Evolutionary conservation across 1,140 invertebrate genomes (phyloP), one percentile per base, ranked within the genome.

Genomic region (Diploscapter pachys): DNA sequence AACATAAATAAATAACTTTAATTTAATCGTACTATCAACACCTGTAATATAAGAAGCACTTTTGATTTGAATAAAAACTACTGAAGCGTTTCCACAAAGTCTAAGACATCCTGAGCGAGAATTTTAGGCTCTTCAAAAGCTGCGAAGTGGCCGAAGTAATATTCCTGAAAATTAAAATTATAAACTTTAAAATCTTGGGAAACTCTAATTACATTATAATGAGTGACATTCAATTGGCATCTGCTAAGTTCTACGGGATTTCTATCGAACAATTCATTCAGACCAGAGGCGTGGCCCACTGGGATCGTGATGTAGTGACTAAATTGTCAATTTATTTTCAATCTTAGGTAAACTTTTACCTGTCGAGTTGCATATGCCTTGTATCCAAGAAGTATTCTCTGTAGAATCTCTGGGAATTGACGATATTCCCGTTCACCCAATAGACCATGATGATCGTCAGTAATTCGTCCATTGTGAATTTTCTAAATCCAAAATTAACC

Each of bases 401-500:
- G 59, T 75, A 82, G 63, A 72, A 80, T 53, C 65, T 71, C 61
- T 63, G 80, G 48, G 67, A 82, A 31, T 51, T 54, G 68, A 76
- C 64, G 64, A 79, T 65, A 73, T 73, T 71, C 61, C 72, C 76
- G 55, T 85, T 82, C n/a, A 79, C 74, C 91, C 92, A 96, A 85
- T 95, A 96, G 52, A 95, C 85, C 92, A 94, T 95, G 0, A 95
- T 82, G 82, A 94, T 93, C 77, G 94, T 93, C 3, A 96, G 86
- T 3, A 95, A 85, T 78, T 93, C 91, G 66, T 93, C 91, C 64
- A 91, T 85, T 4, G 87, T 85, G 81, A 89, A 91, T 77, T 89
- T 89, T 62, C 79, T 82, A 11, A 13, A 79, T 51, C 9, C 31
- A 31, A 31, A 31, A 31, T 31, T 6, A 5, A 13, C 9, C 4